phyloP scores from a whole-genome alignment of 2,113 vertebrate genomes.

The Azemiops feae region DNA sequence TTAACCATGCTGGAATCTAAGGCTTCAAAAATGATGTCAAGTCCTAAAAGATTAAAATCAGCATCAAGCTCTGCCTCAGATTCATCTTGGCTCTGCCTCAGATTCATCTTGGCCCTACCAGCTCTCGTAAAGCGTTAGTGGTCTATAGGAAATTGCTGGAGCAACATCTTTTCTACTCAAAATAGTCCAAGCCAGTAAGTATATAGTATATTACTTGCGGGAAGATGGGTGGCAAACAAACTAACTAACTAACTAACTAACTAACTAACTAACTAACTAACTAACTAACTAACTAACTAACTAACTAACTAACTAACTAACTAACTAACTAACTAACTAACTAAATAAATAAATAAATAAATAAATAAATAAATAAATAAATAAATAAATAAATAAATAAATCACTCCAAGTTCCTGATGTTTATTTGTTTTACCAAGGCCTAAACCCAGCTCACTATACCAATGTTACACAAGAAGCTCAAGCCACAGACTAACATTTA shows the following conservation, averaged over 20 bases:
- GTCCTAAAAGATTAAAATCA: not conserved
- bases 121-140: not conserved
- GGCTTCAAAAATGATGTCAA: not conserved
- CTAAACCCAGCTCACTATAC: not conserved
- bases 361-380: too few relatives aligned
- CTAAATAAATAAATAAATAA: too few relatives aligned
- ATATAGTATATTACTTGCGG: not conserved
- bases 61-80: not conserved
- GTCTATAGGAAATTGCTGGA: not conserved
- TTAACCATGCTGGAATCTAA: not conserved
- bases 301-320: too few relatives aligned
- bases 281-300: too few relatives aligned
- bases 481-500: not conserved
- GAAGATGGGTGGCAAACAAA: too few relatives aligned
- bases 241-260: too few relatives aligned
- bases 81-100: not conserved
- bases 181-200: not conserved
- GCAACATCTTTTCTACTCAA: not conserved
- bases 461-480: not conserved
- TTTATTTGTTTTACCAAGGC: not conserved
- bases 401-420: not conserved
- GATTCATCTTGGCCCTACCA: not conserved
- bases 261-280: too few relatives aligned
- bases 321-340: too few relatives aligned
- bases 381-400: not conserved